Conservation (phyloP, 2,113 vertebrate genomes). For the Propithecus coquereli region DNA sequence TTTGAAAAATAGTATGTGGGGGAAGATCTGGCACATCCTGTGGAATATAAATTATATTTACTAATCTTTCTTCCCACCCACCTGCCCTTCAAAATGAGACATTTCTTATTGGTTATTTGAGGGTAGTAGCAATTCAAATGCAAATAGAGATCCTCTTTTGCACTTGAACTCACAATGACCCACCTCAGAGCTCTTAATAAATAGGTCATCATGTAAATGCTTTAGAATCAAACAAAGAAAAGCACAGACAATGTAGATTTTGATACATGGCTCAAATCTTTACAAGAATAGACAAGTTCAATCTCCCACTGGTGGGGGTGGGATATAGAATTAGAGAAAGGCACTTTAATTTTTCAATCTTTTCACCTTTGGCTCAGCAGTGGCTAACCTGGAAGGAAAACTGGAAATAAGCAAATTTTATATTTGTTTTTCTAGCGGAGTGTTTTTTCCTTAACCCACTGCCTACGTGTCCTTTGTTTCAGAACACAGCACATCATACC, state of each 20-base stretch:
- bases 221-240: conserved; percentile 29
- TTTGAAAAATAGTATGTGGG: conserved; percentile 17
- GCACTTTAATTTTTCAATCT: neutral
- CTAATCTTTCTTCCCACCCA: conserved; percentile 21
- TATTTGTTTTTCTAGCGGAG: neutral
- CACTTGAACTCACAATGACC: conserved; percentile 53
- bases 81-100: conserved; percentile 34
- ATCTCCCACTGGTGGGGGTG: neutral
- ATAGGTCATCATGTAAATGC: neutral
- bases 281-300: neutral
- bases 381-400: neutral
- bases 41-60: neutral
- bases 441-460: neutral
- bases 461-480: neutral
- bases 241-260: neutral
- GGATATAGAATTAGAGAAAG: neutral
- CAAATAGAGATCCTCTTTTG: conserved; percentile 31
- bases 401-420: neutral
- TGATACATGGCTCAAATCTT: neutral
- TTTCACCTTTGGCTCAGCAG: neutral
- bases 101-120: conserved; percentile 26
- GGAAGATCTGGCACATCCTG: neutral
- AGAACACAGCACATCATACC: neutral
- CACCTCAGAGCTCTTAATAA: conserved; percentile 24
- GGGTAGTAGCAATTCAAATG: conserved; percentile 22